Evolutionary conservation across 1,140 invertebrate genomes (phyloP), one percentile per base, ranked within the genome.

Genomic region (Bombus cullumanus): DNA sequence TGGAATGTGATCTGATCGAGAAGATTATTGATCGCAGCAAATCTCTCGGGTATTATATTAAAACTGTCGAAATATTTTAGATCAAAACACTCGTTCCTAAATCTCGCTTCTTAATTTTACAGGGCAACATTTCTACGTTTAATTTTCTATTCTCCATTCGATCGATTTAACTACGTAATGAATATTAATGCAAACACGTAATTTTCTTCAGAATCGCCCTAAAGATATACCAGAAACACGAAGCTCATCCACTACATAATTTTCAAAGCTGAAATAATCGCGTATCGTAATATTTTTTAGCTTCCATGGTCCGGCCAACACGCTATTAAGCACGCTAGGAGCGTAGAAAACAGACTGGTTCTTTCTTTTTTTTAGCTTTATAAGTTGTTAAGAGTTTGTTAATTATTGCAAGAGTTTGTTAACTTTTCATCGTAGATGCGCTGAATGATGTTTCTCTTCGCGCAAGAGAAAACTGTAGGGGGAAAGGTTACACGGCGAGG

Each of bases 81-180:
- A 37, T 18, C 5, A 22, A 68, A 68, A 8, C 34, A 28, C 34
- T 62, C 22, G 18, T 15, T 57, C n/a, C 3, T 47, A 47, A 47
- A 31, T 47, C 37, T n/a, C 18, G 62, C 79, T 86, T 88, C 74
- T 82, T 87, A 88, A 77, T 87, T 82, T 85, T 88, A 86, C 86
- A 77, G 47, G 66, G 57, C 6, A 91, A 91, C 83, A 0, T 66
- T 34, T 66, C n/a, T 34, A 31, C 6, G 15, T 31, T 66, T 34
- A 31, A 18, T 62, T n/a, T 13, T 62, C 12, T 28, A 12, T 1
- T n/a, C 2, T n/a, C 4, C 4, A 1, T n/a, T 62, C 59, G 28
- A 62, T 62, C 59, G 12, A 5, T n/a, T 62, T n/a, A 4, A 5
- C 28, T n/a, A 10, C 59, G 9, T 1, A 5, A 12, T n/a, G 12